phyloP scores from a whole-genome alignment of 2,113 vertebrate genomes.

The Grantiella picta region DNA sequence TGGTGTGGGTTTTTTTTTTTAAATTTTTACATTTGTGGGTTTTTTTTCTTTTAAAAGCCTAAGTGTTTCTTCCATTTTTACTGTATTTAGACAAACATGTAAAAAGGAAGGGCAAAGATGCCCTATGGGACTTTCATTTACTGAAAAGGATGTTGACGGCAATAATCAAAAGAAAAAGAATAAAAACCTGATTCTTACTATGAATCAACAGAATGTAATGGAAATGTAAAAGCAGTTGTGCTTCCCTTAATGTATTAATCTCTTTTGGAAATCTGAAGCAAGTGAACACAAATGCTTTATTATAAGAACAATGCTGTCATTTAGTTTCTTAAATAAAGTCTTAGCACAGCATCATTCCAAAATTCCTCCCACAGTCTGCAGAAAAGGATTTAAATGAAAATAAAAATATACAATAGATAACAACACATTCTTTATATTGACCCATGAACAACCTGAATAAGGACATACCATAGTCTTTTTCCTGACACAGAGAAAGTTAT shows the following conservation, averaged over 20 bases:
- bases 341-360: neutral
- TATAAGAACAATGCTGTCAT: neutral
- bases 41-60: neutral
- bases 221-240: neutral
- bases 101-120: neutral
- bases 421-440: neutral
- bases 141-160: neutral
- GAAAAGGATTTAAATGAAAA: neutral
- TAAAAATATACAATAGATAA: neutral
- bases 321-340: neutral
- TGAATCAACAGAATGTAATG: neutral
- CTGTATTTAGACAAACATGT: neutral
- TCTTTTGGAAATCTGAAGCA: neutral
- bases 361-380: neutral
- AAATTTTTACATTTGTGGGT: accelerated
- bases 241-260: neutral
- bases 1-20: neutral
- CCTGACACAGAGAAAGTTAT: neutral
- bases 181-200: neutral
- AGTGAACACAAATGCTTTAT: neutral
- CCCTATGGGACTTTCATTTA: neutral
- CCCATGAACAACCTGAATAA: neutral
- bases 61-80: neutral
- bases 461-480: neutral
- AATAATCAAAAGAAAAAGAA: neutral